phyloP scores from a whole-genome alignment of 2,113 vertebrate species.

The Leptodactylus fuscus region DNA sequence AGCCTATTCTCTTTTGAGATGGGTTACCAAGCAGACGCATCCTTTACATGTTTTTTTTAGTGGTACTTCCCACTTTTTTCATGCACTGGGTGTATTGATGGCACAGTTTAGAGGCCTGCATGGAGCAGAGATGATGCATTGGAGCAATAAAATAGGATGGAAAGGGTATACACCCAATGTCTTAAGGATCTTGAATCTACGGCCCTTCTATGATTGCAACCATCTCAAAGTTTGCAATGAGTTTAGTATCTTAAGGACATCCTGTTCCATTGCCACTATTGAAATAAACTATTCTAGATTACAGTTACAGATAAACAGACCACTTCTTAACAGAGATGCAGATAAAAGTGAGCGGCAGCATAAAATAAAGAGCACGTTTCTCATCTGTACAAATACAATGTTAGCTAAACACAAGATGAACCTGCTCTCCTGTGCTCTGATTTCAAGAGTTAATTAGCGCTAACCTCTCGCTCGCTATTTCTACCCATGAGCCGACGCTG shows the following conservation, averaged over 20 bases:
- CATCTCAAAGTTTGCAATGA: background rate
- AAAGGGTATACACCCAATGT: background rate
- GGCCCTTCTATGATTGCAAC: background rate
- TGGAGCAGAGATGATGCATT: too few relatives aligned
- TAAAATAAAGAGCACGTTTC: conserved; percentile 19
- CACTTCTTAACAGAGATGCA: conserved; percentile 23
- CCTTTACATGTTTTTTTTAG: too few relatives aligned
- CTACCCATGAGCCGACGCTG: background rate
- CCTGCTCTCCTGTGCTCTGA: conserved; percentile 9
- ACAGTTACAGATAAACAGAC: conserved; percentile 15
- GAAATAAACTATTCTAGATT: conserved; percentile 30
- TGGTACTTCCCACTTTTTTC: too few relatives aligned
- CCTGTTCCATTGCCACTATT: background rate
- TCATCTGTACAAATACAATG: conserved; percentile 6
- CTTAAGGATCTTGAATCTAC: background rate
- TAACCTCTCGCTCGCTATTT: conserved; percentile 36
- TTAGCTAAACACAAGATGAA: conserved; percentile 16
- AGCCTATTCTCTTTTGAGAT: too few relatives aligned
- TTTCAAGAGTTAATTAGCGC: conserved; percentile 60
- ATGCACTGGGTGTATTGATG: too few relatives aligned
- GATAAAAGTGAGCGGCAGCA: background rate
- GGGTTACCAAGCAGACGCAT: too few relatives aligned
- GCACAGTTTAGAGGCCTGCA: too few relatives aligned
- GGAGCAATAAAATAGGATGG: background rate
- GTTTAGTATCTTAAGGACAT: background rate